phyloP scores from a whole-genome alignment of 2,888 invertebrate species.

The Junonia oenone region DNA sequence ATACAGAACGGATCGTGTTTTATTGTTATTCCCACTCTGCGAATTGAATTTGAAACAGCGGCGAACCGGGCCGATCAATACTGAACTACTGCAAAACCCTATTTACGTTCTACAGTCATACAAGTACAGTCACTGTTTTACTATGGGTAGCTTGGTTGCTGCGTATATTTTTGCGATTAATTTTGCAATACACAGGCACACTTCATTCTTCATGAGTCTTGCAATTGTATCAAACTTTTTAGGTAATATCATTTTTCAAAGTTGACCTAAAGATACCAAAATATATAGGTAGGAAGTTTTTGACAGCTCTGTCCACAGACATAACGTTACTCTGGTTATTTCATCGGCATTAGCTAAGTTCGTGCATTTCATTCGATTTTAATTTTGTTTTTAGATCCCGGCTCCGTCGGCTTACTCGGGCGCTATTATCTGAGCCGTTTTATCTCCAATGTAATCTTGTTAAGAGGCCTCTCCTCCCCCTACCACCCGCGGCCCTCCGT shows the following conservation, averaged over 20 bases:
- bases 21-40: constrained; percentile 75
- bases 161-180: background rate
- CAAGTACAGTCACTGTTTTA: constrained; percentile 4
- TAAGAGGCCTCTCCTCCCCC: constrained; percentile 59
- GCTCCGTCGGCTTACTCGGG: constrained; percentile 54
- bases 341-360: constrained; percentile 23
- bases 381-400: constrained; percentile 64
- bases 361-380: constrained; percentile 52
- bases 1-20: constrained; percentile 62
- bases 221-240: too few species aligned
- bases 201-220: background rate
- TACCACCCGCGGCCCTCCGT: constrained; percentile 33
- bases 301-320: background rate
- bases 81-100: constrained; percentile 30
- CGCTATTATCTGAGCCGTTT: constrained; percentile 72
- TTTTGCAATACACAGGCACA: background rate
- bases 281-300: background rate
- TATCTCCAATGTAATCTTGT: constrained; percentile 79
- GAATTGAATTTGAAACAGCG: constrained; percentile 73
- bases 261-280: too few species aligned
- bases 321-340: background rate
- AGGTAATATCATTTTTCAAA: too few species aligned
- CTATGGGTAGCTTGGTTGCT: background rate
- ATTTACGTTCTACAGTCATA: constrained; percentile 8
- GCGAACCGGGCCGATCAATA: constrained; percentile 49